These are phyloP conservation scores for Anguilla obscura DNA, from an alignment of 2,797 vertebrate species.

Conservation along the genomic window DNA sequence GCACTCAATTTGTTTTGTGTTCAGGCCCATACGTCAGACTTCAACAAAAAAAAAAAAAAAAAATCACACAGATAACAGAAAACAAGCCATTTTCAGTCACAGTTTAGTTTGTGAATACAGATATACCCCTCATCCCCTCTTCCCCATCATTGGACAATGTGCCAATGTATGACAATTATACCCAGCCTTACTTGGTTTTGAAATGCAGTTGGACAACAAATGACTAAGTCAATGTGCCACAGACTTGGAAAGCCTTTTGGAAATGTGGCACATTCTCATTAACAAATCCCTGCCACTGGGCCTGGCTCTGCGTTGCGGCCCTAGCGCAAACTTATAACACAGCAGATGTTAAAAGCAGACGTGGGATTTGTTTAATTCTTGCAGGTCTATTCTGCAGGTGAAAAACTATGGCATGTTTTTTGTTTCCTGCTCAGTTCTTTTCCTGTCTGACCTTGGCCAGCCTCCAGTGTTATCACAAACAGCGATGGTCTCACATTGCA, in stretches of 20 bases:
- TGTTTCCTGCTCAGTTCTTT: conserved; percentile 48
- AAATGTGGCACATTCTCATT: conserved; percentile 3
- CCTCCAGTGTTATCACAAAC: conserved; percentile 56
- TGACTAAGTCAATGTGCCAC: background rate
- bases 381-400: background rate
- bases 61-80: background rate
- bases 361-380: background rate
- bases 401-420: conserved; percentile 49
- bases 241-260: background rate
- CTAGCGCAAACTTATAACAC: background rate
- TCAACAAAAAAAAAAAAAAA: background rate
- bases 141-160: background rate
- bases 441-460: conserved; percentile 54
- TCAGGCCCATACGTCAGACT: background rate
- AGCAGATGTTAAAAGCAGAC: background rate
- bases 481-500: conserved; percentile 42
- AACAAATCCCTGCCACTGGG: background rate
- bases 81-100: background rate
- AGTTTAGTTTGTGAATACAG: background rate
- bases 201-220: background rate
- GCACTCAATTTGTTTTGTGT: background rate
- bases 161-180: background rate
- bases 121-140: too few relatives aligned
- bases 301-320: background rate
- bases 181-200: background rate